Percentiles rank a stretch among this genome's conserved stretches.
Evolutionary conservation across 2,113 vertebrate species (phyloP).

Genomic region (Dasyornis broadbenti): DNA sequence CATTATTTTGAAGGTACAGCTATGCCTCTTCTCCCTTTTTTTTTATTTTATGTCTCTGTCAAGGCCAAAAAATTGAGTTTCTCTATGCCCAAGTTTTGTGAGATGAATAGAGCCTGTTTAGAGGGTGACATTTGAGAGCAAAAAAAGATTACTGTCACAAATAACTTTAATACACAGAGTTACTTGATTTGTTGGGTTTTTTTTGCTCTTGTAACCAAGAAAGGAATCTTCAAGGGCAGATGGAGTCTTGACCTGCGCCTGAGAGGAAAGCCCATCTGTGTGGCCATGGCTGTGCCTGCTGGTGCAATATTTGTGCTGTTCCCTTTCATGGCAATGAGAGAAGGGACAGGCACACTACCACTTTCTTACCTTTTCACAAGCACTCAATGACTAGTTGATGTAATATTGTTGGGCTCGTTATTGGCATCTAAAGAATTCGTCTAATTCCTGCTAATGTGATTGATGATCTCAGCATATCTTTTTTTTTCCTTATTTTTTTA

Average conservation of each 20-base stretch:
- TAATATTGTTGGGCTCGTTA: background rate
- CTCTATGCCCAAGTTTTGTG: background rate
- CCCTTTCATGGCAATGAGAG: background rate
- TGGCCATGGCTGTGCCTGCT: background rate
- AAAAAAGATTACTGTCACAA: background rate
- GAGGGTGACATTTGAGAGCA: background rate
- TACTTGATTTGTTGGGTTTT: background rate
- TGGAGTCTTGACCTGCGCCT: background rate
- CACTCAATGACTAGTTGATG: background rate
- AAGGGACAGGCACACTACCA: background rate
- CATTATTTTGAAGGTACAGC: background rate
- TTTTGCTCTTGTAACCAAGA: background rate
- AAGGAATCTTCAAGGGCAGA: background rate
- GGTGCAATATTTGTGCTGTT: background rate
- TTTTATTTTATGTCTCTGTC: background rate
- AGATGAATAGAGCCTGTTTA: background rate
- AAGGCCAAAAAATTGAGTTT: background rate
- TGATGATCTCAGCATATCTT: background rate
- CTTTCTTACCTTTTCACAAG: background rate
- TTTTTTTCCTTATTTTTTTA: accelerated
- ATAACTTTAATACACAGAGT: background rate
- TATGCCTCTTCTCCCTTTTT: background rate
- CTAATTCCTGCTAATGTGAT: background rate
- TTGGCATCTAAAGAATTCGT: background rate
- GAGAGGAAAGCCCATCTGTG: background rate